phyloP scores from a whole-genome alignment of 2,888 invertebrate genomes.

The Rapana venosa region DNA sequence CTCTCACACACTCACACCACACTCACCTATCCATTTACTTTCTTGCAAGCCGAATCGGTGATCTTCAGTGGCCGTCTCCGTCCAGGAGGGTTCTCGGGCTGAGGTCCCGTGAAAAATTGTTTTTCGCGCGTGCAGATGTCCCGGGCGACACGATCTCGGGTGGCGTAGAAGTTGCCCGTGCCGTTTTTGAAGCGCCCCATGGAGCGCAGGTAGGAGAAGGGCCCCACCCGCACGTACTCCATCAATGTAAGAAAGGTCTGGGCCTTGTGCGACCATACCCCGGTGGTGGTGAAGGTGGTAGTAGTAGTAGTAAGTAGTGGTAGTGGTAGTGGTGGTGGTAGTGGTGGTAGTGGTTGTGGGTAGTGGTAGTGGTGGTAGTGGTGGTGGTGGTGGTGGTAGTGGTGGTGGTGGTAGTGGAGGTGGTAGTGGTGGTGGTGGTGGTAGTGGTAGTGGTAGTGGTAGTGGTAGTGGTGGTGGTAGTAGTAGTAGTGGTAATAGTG shows the following conservation, averaged over 20 bases:
- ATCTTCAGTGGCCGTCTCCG: conserved; percentile 96
- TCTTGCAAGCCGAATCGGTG: conserved; percentile 98
- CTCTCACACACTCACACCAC: background rate
- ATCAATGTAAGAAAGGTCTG: conserved; percentile 96
- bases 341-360: too few relatives aligned
- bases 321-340: too few relatives aligned
- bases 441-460: too few relatives aligned
- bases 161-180: conserved; percentile 93
- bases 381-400: too few relatives aligned
- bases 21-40: conserved; percentile 89
- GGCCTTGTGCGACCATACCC: conserved; percentile 85
- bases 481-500: too few relatives aligned
- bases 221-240: conserved; percentile 94
- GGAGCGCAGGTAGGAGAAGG: conserved; percentile 96
- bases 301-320: too few relatives aligned
- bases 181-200: conserved; percentile 89
- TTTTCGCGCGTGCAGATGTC: conserved; percentile 91
- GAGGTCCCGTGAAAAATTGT: conserved; percentile 77
- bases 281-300: too few relatives aligned
- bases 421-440: too few relatives aligned
- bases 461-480: too few relatives aligned
- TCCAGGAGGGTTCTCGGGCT: conserved; percentile 92
- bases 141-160: conserved; percentile 93
- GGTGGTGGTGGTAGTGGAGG: too few relatives aligned
- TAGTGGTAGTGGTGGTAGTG: too few relatives aligned